Percentiles rank a stretch among this genome's conserved stretches.
Conservation (phyloP, 2,888 invertebrate species). For the Oscheius onirici region DNA sequence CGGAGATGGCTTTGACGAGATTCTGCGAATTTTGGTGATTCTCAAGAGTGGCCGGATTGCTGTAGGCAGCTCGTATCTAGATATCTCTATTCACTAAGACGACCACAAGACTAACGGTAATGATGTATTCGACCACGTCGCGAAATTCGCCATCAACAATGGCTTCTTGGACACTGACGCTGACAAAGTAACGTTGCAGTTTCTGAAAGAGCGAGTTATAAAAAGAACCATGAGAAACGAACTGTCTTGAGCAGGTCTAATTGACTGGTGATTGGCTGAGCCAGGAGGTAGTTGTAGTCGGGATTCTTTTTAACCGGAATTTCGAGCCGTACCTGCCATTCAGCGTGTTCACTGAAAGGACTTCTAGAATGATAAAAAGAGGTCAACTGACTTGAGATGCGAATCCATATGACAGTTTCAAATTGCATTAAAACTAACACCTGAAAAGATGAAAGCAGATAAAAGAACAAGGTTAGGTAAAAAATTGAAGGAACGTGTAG, state of each 20-base stretch:
- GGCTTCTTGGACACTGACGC: too few species aligned
- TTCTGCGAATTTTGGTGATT: too few species aligned
- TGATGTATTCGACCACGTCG: neutral
- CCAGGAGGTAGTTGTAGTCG: neutral
- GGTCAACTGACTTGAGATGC: neutral
- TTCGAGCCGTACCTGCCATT: conserved; percentile 14
- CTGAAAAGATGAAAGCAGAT: neutral
- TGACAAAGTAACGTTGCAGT: too few species aligned
- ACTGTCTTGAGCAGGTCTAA: neutral
- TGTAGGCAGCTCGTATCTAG: too few species aligned
- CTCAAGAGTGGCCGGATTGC: neutral
- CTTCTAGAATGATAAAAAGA: neutral
- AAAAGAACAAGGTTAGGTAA: neutral
- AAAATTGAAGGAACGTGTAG: neutral
- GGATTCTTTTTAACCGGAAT: conserved; percentile 3
- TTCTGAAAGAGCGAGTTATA: neutral
- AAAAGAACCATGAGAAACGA: neutral
- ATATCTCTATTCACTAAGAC: neutral
- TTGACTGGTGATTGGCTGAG: neutral
- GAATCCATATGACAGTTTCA: neutral
- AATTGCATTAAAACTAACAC: neutral
- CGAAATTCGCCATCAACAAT: conserved; percentile 7
- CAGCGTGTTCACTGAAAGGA: neutral
- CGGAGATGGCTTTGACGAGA: too few species aligned
- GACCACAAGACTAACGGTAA: conserved; percentile 3